Base-by-base conservation (phyloP, 2,888 invertebrate genomes). In the Parascotia fuliginaria region DNA sequence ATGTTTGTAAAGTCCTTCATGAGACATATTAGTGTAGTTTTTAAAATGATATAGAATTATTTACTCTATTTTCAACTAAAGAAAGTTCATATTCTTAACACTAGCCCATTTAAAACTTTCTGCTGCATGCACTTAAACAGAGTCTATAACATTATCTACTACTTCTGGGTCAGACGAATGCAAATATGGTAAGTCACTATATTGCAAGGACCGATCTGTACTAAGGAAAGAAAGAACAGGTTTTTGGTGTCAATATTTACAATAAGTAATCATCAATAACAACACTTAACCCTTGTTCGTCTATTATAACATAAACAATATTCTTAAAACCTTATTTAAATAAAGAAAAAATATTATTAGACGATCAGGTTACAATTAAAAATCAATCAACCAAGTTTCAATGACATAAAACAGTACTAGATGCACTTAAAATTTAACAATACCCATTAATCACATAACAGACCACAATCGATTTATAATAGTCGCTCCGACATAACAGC, bases 391-490 rank as follows among this genome's bases (percentile, higher is more conserved):
- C 45, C 52, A 50, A 63, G 61, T 59, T 37, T 34, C 51, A 59
- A 15, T 49, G 42, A 62, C 55, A 57, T 52, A 43, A 45, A 56
- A 58, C 66, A 60, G 51, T 42, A 42, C 39, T 49, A 58, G n/a
- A n/a, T n/a, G n/a, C 55, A 50, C 47, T 51, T 32, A 55, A 52
- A 51, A 44, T 52, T 59, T 54, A 56, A 57, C 50, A 61, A 43
- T 55, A 36, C 38, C 31, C 65, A 65, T 67, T 58, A 68, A 68
- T 68, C 68, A 68, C 65, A 49, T 24, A 56, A 62, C 50, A 52
- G 59, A 72, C 73, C 69, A 70, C 77, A 78, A 77, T 80, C 75
- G 74, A 69, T 74, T 75, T 73, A 75, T 75, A 81, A 77, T 75
- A 61, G 71, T 74, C 66, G 67, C 70, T 65, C 74, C 75, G 70